Percentiles rank a stretch among this genome's conserved stretches.
Evolutionary conservation across 2,113 vertebrate species (phyloP).

Genomic region (Pelvicachromis taeniatus): DNA sequence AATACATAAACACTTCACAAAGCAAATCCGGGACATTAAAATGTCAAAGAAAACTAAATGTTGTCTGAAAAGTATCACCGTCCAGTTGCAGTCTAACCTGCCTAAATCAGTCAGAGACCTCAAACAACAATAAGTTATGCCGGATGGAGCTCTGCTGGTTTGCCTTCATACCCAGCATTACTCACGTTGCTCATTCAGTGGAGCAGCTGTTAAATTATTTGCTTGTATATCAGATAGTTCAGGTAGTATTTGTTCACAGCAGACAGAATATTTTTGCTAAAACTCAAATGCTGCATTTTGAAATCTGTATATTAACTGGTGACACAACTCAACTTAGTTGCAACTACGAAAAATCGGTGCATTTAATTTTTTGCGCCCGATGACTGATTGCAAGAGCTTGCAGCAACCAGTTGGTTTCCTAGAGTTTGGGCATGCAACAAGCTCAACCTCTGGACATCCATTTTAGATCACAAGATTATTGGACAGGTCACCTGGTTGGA

Average conservation of each 20-base stretch:
- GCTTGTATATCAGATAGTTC: background rate
- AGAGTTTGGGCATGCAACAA: background rate
- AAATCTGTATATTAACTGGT: accelerated
- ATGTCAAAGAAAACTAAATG: background rate
- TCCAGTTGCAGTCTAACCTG: background rate
- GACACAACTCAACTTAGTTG: background rate
- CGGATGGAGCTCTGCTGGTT: background rate
- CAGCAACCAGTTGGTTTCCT: background rate
- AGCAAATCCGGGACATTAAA: background rate
- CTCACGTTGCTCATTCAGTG: background rate
- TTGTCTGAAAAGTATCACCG: background rate
- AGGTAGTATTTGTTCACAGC: background rate
- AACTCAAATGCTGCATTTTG: background rate
- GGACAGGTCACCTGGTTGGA: background rate
- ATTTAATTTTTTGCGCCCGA: background rate
- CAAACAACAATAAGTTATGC: background rate
- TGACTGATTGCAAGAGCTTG: background rate
- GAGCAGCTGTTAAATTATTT: background rate
- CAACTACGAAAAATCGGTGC: accelerated
- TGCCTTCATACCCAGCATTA: background rate
- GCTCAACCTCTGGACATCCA: background rate
- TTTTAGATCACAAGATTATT: background rate
- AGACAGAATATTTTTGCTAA: background rate
- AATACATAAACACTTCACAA: background rate
- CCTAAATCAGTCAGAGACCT: background rate